Evolutionary conservation across 2,888 invertebrate genomes (phyloP).

Genomic region (Oligia fasciuncula): DNA sequence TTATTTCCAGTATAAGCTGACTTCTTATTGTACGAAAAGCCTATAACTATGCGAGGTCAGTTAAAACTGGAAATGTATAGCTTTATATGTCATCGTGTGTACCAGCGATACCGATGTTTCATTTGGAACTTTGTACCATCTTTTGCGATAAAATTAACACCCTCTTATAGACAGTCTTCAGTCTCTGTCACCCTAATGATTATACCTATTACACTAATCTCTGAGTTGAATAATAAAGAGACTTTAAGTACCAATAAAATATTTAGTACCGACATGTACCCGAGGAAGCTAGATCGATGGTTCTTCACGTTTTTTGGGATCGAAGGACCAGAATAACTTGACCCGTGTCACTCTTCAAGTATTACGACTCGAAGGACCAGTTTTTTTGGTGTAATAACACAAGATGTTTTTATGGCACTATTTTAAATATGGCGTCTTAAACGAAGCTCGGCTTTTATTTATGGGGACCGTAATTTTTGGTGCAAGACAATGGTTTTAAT

Average conservation of each 20-base stretch:
- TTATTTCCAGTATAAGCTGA: too few species aligned
- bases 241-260: slow-evolving; percentile 88
- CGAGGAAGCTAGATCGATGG: slow-evolving; percentile 82
- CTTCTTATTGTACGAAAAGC: too few species aligned
- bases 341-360: slow-evolving; percentile 24
- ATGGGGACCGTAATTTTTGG: slow-evolving; percentile 85
- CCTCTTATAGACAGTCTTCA: slow-evolving; percentile 72
- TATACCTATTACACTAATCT: slow-evolving; percentile 87
- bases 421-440: slow-evolving; percentile 88
- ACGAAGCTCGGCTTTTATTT: slow-evolving; percentile 76
- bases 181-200: slow-evolving; percentile 83
- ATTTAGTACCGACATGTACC: slow-evolving; percentile 84
- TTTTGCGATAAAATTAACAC: too few species aligned
- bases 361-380: slow-evolving; percentile 37
- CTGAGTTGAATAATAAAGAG: slow-evolving; percentile 83
- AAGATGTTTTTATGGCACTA: slow-evolving; percentile 85
- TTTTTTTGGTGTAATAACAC: slow-evolving; percentile 73
- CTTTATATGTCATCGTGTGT: too few species aligned
- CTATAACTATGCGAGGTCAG: too few species aligned
- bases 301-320: slow-evolving; percentile 79
- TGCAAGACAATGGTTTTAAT: slow-evolving; percentile 88
- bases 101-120: too few species aligned
- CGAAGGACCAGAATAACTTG: slow-evolving; percentile 71
- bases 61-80: too few species aligned
- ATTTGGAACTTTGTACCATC: too few species aligned